Evolutionary conservation across 2,113 vertebrate species (phyloP).

Genomic region (Oreamnos americanus): DNA sequence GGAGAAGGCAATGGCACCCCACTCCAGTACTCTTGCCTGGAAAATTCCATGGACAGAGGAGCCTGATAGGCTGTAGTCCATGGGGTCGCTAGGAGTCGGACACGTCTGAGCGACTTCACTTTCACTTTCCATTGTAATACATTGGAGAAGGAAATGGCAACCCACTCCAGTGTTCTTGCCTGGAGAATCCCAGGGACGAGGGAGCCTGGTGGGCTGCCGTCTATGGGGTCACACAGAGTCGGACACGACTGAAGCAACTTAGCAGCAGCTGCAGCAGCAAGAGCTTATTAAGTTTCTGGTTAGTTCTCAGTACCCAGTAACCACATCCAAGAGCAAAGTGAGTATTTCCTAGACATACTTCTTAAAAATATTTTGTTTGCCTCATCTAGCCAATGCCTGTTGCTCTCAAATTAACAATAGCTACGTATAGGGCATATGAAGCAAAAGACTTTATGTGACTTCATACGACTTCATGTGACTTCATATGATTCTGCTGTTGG

Average conservation of each 20-base stretch:
- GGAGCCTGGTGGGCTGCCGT: too few species aligned
- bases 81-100: accelerated
- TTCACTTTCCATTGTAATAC: too few species aligned
- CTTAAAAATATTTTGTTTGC: not conserved
- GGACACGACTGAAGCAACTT: too few species aligned
- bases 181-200: too few species aligned
- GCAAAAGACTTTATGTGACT: not conserved
- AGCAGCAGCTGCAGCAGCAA: not conserved
- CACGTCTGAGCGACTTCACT: too few species aligned
- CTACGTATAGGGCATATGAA: not conserved
- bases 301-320: not conserved
- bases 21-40: too few species aligned
- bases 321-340: not conserved
- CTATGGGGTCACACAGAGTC: too few species aligned
- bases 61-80: too few species aligned
- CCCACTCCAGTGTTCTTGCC: too few species aligned
- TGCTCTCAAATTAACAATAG: not conserved
- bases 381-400: not conserved
- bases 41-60: too few species aligned
- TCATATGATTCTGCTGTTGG: not conserved
- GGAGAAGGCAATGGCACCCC: too few species aligned
- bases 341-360: not conserved
- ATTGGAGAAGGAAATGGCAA: too few species aligned
- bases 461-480: not conserved
- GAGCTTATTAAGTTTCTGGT: not conserved